phyloP scores from a whole-genome alignment of 1,140 invertebrate species.

The Drosophila arawakana region DNA sequence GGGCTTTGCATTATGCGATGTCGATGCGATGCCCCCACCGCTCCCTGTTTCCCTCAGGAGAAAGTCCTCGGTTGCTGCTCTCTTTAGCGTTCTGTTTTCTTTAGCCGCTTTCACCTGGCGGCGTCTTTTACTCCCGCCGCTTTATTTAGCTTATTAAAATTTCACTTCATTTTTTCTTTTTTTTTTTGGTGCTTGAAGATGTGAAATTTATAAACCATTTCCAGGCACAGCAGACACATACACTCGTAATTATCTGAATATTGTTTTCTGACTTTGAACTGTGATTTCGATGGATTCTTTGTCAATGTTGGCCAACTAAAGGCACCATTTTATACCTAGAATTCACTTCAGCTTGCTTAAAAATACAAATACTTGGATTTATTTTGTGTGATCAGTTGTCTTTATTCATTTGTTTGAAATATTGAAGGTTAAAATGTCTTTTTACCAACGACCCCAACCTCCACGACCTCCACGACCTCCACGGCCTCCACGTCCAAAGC shows the following conservation, averaged over 20 bases:
- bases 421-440: background rate
- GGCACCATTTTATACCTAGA: constrained; percentile 30
- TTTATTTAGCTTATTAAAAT: constrained; percentile 70
- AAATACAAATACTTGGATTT: too few relatives aligned
- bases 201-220: constrained; percentile 39
- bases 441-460: constrained; percentile 10
- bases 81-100: constrained; percentile 40
- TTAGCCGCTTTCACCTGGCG: constrained; percentile 48
- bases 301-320: constrained; percentile 30
- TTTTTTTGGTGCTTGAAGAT: constrained; percentile 8
- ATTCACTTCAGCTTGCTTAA: too few relatives aligned
- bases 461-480: background rate
- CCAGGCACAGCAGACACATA: background rate
- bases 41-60: background rate
- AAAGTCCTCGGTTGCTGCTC: constrained; percentile 6
- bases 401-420: background rate
- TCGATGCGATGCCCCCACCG: constrained; percentile 24
- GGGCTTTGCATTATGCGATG: constrained; percentile 49
- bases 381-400: background rate
- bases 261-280: constrained; percentile 41
- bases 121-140: constrained; percentile 30
- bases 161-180: constrained; percentile 46
- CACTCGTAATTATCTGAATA: constrained; percentile 42
- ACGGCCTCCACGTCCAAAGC: background rate
- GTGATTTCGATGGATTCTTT: constrained; percentile 34